Base-by-base conservation (phyloP, 2,113 vertebrate genomes). In the Dissostichus mawsoni region DNA sequence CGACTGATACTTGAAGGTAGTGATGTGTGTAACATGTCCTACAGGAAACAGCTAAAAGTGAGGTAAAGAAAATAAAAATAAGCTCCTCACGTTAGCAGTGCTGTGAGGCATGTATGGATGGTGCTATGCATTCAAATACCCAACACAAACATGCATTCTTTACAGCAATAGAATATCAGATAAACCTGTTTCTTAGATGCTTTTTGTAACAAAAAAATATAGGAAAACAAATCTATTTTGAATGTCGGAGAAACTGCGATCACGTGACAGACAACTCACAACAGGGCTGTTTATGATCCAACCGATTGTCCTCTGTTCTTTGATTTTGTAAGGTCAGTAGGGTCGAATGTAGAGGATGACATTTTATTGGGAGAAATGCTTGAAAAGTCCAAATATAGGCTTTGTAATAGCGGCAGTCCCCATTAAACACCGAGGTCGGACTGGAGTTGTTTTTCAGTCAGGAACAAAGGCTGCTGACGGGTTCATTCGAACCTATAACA, bases 91-190 rank as follows among this genome's bases (percentile, higher is more conserved):
- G 7, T 69, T 69, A 82, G 69, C 74, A 81, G 81, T 56, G 67
- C 81, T 83, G 68, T 78, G 75, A 89, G 80, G 77, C 71, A 78
- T 82, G 73, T 84, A 66, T 85, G 76, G 82, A 88, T 76, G 92
- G 93, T 92, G 92, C 92, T 94, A 90, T 80, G 84, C 87, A 88
- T 91, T 87, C 51, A 85, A 23, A 78, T 82, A 82, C 83, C 87
- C 87, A 48, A 88, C 69, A 72, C 50, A 82, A 83, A 90, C 80
- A 73, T 84, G 78, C 76, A 87, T 90, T 89, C 75, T 89, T 79
- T 85, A 87, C 76, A 93, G 92, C 92, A 92, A 93, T 92, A 93
- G 84, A 86, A 80, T 68, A 82, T 88, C 76, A 82, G 69, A 75
- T 71, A 80, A 80, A 76, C 72, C 79, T 83, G 83, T 89, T 89